Evolutionary conservation across 2,113 vertebrate genomes (phyloP).

Genomic region (Callaeas wilsoni): DNA sequence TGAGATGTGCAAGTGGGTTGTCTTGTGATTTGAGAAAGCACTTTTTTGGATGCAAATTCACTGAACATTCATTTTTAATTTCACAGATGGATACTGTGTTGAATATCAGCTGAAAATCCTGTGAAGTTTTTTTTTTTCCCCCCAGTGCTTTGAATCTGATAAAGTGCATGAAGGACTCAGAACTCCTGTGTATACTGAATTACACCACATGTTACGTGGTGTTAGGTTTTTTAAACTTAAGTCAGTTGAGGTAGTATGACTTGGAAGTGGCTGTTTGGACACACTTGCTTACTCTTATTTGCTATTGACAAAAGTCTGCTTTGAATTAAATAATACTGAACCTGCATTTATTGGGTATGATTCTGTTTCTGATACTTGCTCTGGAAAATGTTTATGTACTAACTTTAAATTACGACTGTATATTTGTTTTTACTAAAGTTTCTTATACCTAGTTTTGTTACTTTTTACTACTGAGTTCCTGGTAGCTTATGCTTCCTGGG

Average conservation of each 20-base stretch:
- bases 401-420: not conserved
- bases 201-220: not conserved
- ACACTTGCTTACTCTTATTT: not conserved
- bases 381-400: not conserved
- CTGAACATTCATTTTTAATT: not conserved
- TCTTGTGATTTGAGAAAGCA: not conserved
- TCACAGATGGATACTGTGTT: not conserved
- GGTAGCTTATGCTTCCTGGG: not conserved
- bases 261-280: not conserved
- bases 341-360: not conserved
- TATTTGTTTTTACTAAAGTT: not conserved
- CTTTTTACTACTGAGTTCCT: not conserved
- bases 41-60: not conserved
- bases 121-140: fast-evolving
- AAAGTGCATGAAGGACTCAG: not conserved
- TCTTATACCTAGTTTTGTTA: not conserved
- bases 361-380: not conserved
- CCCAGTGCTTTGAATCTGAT: not conserved
- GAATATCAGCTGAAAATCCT: not conserved
- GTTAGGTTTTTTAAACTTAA: not conserved
- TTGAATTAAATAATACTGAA: not conserved
- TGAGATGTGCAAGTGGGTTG: not conserved
- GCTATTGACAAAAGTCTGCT: not conserved
- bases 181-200: not conserved
- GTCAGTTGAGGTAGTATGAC: not conserved